phyloP scores from a whole-genome alignment of 2,888 invertebrate species.

The Troilus luridus region DNA sequence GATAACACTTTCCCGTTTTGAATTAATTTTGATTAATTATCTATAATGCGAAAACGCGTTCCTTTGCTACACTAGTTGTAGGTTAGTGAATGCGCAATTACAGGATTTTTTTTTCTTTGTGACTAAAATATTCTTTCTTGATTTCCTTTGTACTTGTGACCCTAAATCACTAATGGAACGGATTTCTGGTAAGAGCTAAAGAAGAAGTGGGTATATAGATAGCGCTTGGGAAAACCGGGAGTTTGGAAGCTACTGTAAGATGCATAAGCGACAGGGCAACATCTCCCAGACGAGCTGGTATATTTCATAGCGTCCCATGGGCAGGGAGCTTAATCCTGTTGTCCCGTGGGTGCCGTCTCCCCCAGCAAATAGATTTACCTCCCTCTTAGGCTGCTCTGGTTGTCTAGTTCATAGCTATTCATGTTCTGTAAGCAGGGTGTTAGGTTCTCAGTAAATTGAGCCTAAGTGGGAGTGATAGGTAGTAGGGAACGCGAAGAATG shows the following conservation, averaged over 20 bases:
- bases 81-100: no score
- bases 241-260: not conserved
- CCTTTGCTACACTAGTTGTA: no score
- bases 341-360: not conserved
- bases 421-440: not conserved
- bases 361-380: conserved; percentile 6
- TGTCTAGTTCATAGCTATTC: not conserved
- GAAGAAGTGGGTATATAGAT: not conserved
- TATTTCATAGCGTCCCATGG: not conserved
- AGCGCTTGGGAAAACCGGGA: not conserved
- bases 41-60: no score
- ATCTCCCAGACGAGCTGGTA: not conserved
- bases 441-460: not conserved
- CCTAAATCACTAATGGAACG: not conserved
- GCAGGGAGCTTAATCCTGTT: not conserved
- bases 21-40: no score
- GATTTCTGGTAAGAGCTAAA: not conserved
- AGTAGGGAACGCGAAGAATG: no score
- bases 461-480: no score
- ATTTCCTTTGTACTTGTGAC: not conserved
- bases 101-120: not conserved
- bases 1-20: no score
- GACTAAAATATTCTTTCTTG: not conserved
- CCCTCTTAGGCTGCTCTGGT: not conserved
- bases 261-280: conserved; percentile 18